These are phyloP conservation scores for Amia ocellicauda DNA, from an alignment of 2,113 vertebrate genomes.

Conservation along the genomic window DNA sequence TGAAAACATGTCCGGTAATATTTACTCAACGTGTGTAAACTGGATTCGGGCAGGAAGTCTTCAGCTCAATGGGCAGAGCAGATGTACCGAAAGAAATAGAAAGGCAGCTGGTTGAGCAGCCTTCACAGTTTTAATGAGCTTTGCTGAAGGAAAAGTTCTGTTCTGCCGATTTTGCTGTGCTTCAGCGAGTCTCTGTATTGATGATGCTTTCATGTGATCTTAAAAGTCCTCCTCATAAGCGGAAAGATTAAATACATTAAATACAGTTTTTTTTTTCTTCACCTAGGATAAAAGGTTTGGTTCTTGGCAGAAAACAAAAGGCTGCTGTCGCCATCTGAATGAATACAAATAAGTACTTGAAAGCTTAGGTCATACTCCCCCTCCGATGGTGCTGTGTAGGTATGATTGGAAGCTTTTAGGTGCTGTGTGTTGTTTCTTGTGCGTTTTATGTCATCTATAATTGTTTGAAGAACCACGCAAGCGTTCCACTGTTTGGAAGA, in stretches of 20 bases:
- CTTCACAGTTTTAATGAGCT: too few relatives aligned
- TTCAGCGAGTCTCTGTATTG: not conserved
- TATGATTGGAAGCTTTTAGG: slow-evolving; percentile 26
- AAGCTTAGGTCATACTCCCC: too few relatives aligned
- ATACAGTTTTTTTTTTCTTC: not conserved
- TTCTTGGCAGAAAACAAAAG: slow-evolving; percentile 1
- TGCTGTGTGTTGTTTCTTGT: too few relatives aligned
- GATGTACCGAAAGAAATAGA: too few relatives aligned
- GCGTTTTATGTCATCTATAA: too few relatives aligned
- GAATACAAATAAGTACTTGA: too few relatives aligned
- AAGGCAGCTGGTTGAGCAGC: too few relatives aligned
- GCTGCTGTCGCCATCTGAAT: slow-evolving; percentile 4
- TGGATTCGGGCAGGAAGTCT: slow-evolving; percentile 5
- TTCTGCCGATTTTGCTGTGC: not conserved
- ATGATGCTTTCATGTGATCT: not conserved
- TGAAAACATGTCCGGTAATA: too few relatives aligned
- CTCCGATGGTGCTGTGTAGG: slow-evolving; percentile 18
- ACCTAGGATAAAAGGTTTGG: not conserved
- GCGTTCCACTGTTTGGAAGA: too few relatives aligned
- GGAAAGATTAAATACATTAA: slow-evolving; percentile 1
- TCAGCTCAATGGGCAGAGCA: not conserved
- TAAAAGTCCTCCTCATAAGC: not conserved
- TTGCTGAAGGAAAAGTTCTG: not conserved
- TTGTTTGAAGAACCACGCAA: too few relatives aligned
- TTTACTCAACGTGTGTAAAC: too few relatives aligned